Evolutionary conservation across 2,113 vertebrate genomes (phyloP), one percentile per base, ranked within the genome.

Genomic region (Macroglossus sobrinus): DNA sequence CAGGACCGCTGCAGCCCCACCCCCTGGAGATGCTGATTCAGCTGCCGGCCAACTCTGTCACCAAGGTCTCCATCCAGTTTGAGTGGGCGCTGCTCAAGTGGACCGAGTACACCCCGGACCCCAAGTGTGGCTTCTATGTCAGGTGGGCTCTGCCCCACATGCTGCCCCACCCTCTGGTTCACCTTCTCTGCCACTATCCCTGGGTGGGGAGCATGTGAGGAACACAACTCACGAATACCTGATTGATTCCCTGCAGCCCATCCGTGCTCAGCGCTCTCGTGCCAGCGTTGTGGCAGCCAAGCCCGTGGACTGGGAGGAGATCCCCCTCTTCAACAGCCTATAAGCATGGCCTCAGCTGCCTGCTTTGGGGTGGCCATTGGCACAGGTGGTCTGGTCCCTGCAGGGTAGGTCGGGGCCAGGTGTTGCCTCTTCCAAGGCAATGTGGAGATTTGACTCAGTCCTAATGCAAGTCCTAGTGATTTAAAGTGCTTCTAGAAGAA

Each of bases 111-210:
- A 98, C 99, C 0, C 99, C 99, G 2, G 99, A 99, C 97, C 99
- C 99, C n/a, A 99, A 99, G 97, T 99, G 99, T 0, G 99, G 99
- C 94, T 99, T 99, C 98, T 99, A 99, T 0, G 98, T 99, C 0
- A 98, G 99, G 99, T 99, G 98, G 0, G 64, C 45, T 30, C n/a
- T n/a, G 18, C 30, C 35, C 33, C 10, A 3, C 28, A 13, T 13
- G 14, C 81, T 5, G 4, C 5, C 57, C 35, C 1, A 0, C 21
- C 71, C 64, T 35, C 63, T 18, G 13, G 13, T 38, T 53, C 4
- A 16, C 53, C 18, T 10, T 30, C 26, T 84, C 4, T 93, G 57
- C 95, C 14, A 43, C 91, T 30, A 64, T 35, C 55, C 53, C 28
- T 11, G 19, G 53, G 69, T 47, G 3, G 89, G 91, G 15, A 75